Conservation (phyloP, 2,888 invertebrate species). For the Lymantria monacha region DNA sequence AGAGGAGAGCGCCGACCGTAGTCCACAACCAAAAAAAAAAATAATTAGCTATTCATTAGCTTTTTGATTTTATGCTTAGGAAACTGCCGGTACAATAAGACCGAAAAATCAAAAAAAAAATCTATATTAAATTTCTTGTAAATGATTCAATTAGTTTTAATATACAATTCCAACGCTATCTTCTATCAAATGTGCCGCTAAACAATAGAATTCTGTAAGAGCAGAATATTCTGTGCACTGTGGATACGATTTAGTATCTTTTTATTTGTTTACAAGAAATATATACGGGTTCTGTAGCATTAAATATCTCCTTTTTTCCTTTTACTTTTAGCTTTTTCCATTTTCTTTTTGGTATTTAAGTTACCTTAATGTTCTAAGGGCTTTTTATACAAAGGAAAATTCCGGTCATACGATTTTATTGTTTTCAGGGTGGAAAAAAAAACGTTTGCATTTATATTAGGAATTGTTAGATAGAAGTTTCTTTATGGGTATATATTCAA, state of each 20-base stretch:
- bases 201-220: conserved; percentile 38
- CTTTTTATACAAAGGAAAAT: conserved; percentile 5
- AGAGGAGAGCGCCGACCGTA: too few relatives aligned
- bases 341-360: conserved; percentile 14
- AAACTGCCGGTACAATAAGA: too few relatives aligned
- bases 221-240: conserved; percentile 41
- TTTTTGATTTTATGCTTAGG: too few relatives aligned
- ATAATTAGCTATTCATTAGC: too few relatives aligned
- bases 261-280: conserved; percentile 53
- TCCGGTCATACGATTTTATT: conserved; percentile 18
- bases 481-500: not conserved
- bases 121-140: too few relatives aligned
- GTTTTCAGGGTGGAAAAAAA: conserved; percentile 1
- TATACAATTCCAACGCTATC: not conserved
- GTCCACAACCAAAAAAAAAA: too few relatives aligned
- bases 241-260: conserved; percentile 47
- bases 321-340: conserved; percentile 19
- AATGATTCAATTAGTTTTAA: too few relatives aligned
- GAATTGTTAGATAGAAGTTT: not conserved
- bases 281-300: conserved; percentile 39
- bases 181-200: conserved; percentile 8
- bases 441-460: not conserved
- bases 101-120: too few relatives aligned
- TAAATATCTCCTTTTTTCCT: conserved; percentile 29
- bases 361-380: conserved; percentile 21